Evolutionary conservation across 2,888 invertebrate species (phyloP).

Genomic region (Anoplius nigerrimus): DNA sequence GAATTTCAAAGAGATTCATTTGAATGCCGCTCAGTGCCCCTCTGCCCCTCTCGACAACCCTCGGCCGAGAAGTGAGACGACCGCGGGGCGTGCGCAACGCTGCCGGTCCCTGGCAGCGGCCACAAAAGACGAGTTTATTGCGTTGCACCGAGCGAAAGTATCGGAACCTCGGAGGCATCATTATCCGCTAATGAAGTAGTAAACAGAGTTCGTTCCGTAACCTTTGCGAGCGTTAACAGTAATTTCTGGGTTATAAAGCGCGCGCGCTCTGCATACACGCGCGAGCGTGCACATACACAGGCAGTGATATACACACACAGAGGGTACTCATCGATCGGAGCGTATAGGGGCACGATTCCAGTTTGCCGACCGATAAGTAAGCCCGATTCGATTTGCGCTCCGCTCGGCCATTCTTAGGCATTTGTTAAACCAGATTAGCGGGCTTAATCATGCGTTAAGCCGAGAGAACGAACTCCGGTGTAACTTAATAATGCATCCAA

Average conservation of each 20-base stretch:
- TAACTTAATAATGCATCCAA: conserved; percentile 28
- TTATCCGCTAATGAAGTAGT: conserved; percentile 1
- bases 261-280: too few species aligned
- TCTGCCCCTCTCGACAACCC: too few species aligned
- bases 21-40: conserved; percentile 9
- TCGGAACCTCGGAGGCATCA: neutral
- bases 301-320: too few species aligned
- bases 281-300: too few species aligned
- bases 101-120: too few species aligned
- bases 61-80: too few species aligned
- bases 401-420: conserved; percentile 1
- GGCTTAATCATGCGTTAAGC: conserved; percentile 25
- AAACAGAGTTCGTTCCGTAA: neutral
- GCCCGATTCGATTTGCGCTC: conserved; percentile 7
- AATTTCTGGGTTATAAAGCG: neutral
- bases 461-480: conserved; percentile 22
- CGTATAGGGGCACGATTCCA: neutral
- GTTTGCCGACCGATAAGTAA: neutral
- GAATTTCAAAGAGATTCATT: conserved; percentile 16
- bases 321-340: neutral
- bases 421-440: conserved; percentile 18
- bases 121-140: neutral
- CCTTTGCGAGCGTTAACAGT: neutral
- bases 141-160: neutral
- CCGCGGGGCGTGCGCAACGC: too few species aligned